A percentile compares a stretch with the other conserved stretches of the same genome.
Conservation (phyloP, 2,888 invertebrate genomes). For the Malthinus seriepunctatus region DNA sequence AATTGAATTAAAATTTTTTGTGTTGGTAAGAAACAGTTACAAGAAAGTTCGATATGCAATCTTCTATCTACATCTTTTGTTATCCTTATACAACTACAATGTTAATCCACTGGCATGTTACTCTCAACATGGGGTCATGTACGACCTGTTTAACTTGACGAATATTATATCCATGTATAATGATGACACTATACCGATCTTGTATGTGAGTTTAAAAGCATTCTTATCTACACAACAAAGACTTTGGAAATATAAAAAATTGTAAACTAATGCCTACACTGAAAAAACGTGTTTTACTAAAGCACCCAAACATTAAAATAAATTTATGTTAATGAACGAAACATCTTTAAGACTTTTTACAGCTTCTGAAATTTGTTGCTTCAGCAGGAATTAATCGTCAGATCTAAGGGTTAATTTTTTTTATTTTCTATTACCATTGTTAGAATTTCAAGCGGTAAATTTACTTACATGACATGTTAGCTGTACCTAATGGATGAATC, state of each 20-base stretch:
- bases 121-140: conserved; percentile 2
- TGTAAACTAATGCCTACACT: background rate
- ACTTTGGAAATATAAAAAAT: background rate
- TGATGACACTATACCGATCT: background rate
- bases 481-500: too few species aligned
- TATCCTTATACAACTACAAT: conserved; percentile 4
- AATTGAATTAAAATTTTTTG: background rate
- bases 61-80: conserved; percentile 2
- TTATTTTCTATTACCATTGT: too few species aligned
- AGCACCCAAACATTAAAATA: too few species aligned
- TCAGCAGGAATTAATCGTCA: too few species aligned
- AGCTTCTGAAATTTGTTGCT: background rate
- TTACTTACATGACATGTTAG: too few species aligned
- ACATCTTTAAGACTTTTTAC: background rate
- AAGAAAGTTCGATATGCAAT: background rate
- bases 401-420: too few species aligned
- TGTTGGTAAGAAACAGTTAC: background rate
- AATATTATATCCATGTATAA: background rate
- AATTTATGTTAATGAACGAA: too few species aligned
- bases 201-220: background rate
- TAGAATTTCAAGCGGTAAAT: too few species aligned
- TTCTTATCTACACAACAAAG: background rate
- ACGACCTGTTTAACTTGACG: conserved; percentile 2
- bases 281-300: background rate
- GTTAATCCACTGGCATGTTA: conserved; percentile 4